Conservation (phyloP, 2,113 vertebrate species). For the Macquaria australasica region DNA sequence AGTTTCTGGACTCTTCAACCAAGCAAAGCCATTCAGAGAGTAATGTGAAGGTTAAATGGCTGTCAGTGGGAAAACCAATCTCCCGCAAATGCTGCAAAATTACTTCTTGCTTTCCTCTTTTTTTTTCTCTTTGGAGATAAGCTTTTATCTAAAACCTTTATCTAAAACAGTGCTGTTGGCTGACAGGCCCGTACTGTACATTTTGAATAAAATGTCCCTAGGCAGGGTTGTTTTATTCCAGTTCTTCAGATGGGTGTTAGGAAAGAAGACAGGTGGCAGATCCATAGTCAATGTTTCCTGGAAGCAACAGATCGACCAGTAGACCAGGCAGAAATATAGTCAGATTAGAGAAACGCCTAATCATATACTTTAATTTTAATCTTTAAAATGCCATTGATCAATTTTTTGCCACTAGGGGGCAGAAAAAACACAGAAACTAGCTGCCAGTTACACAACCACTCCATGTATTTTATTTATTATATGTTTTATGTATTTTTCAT, state of each 20-base stretch:
- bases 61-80: conserved; percentile 20
- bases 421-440: background rate
- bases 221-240: conserved; percentile 6
- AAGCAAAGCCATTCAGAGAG: background rate
- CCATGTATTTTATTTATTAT: background rate
- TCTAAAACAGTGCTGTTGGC: conserved; percentile 25
- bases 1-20: conserved; percentile 24
- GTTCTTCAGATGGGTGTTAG: background rate
- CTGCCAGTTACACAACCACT: background rate
- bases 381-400: background rate
- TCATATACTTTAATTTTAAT: background rate
- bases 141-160: conserved; percentile 42
- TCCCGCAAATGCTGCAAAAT: conserved; percentile 31
- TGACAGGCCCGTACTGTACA: conserved; percentile 8
- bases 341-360: background rate
- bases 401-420: background rate
- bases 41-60: conserved; percentile 29
- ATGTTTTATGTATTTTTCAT: background rate
- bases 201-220: background rate
- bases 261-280: conserved; percentile 1
- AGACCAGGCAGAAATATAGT: background rate
- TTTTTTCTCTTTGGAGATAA: conserved; percentile 24
- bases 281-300: background rate
- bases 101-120: background rate
- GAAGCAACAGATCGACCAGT: background rate